Evolutionary conservation across 2,113 vertebrate species (phyloP).

Genomic region (Pelusios castaneus): DNA sequence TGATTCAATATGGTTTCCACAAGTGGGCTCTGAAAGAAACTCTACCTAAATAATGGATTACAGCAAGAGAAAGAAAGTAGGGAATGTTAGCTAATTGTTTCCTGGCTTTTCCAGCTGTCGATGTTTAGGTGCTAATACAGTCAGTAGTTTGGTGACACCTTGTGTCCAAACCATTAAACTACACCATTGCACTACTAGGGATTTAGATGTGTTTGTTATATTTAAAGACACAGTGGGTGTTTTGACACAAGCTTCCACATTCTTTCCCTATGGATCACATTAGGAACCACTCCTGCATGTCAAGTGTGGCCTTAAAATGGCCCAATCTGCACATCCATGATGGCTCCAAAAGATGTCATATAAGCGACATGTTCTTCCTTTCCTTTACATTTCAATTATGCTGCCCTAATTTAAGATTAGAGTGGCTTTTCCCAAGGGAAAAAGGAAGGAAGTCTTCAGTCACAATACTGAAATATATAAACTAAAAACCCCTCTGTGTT

Average conservation of each 20-base stretch:
- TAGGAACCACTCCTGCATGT: neutral
- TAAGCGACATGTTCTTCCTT: neutral
- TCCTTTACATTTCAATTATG: rapidly evolving
- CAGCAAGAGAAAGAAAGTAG: neutral
- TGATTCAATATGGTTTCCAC: rapidly evolving
- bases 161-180: constrained; percentile 58
- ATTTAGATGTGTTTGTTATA: rapidly evolving
- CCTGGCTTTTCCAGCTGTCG: neutral
- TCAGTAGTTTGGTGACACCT: constrained; percentile 63
- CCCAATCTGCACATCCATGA: neutral
- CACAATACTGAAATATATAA: neutral
- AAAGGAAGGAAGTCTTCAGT: too few species aligned
- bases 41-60: neutral
- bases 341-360: neutral
- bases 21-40: neutral
- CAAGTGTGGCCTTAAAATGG: rapidly evolving
- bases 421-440: neutral
- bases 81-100: neutral
- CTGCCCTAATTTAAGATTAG: rapidly evolving
- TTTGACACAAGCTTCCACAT: neutral
- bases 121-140: rapidly evolving
- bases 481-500: neutral
- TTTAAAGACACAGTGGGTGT: neutral
- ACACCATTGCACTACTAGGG: neutral
- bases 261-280: neutral